Evolutionary conservation across 2,113 vertebrate genomes (phyloP), one percentile per base, ranked within the genome.

Genomic region (Phylloscopus trochilus): DNA sequence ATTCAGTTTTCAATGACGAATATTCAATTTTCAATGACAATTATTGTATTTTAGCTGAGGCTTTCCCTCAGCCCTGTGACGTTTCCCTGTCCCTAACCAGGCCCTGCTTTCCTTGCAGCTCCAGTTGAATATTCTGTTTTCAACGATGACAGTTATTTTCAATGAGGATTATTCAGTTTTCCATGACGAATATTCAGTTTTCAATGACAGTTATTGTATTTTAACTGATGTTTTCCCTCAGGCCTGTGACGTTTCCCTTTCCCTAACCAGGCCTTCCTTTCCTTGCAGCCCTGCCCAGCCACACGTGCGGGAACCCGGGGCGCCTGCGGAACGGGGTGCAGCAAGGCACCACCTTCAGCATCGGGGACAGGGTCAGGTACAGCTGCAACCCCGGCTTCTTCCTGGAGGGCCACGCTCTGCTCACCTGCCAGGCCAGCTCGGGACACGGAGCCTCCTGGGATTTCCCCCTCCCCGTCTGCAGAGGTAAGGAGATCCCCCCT

Each of bases 291-390:
- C 98, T 99, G 67, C 99, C 99, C 46, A 99, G 99, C 87, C 99
- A 99, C 92, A 99, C 99, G 0, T 99, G 99, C 11, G 99, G 99
- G 67, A 99, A 99, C 89, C 99, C 99, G 0, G 99, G 99, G 35
- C 97, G 98, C 95, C 98, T 99, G 87, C 98, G 98, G 94, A 99
- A 99, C 1, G 99, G 99, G 60, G 58, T 99, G 75, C 99, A 99
- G 96, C 99, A 99, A 46, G 99, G 99, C 8, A 98, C 98, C 3
- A 99, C 98, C 10, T 99, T 99, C 98, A 99, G 98, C 96, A 97
- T 99, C 0, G 99, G 99, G 6, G 99, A 99, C 98, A 99, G 99
- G 97, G 99, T 99, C 97, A 98, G 99, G 60, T 99, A 99, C 97
- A 99, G 99, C 98, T 99, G 99, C 95, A 99, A 98, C 49, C 97